A percentile compares a stretch with the other conserved stretches of the same genome.
These are phyloP conservation scores for Phyllopteryx taeniolatus DNA, from an alignment of 2,113 vertebrate genomes.

Conservation along the genomic window DNA sequence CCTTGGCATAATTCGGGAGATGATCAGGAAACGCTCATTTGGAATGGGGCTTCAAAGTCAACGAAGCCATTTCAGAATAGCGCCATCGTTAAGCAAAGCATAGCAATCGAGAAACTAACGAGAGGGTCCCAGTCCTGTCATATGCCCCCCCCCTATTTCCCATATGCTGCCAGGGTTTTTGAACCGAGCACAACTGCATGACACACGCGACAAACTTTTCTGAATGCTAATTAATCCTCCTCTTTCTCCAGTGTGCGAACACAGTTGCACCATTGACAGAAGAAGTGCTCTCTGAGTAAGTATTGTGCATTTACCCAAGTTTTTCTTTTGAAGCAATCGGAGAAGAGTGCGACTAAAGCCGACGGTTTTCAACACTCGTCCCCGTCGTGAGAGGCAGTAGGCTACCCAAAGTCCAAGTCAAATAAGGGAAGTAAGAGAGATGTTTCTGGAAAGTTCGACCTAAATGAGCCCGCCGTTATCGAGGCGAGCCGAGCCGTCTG, in stretches of 20 bases:
- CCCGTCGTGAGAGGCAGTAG: too few relatives aligned
- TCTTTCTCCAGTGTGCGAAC: constrained; percentile 49
- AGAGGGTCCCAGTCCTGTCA: too few relatives aligned
- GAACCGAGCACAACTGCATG: too few relatives aligned
- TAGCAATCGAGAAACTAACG: too few relatives aligned
- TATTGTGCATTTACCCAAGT: constrained; percentile 2
- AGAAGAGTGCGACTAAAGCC: constrained; percentile 18
- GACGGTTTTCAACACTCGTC: not conserved
- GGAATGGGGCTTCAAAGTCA: too few relatives aligned
- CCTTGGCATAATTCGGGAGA: too few relatives aligned
- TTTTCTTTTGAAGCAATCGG: not conserved
- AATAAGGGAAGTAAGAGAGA: constrained; percentile 1
- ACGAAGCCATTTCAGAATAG: too few relatives aligned
- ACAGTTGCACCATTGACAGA: constrained; percentile 59
- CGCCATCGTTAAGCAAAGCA: too few relatives aligned
- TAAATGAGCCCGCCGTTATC: constrained; percentile 3
- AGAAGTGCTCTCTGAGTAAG: constrained; percentile 58
- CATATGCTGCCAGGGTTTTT: not conserved
- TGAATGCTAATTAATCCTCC: not conserved
- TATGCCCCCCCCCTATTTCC: too few relatives aligned
- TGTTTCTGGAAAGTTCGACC: not conserved
- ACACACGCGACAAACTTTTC: not conserved
- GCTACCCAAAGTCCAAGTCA: not conserved
- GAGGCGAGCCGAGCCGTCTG: not conserved
- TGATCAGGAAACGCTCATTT: too few relatives aligned